Evolutionary conservation across 1,140 invertebrate genomes (phyloP), one percentile per base, ranked within the genome.

Genomic region (Pygmarrhopalites habei): DNA sequence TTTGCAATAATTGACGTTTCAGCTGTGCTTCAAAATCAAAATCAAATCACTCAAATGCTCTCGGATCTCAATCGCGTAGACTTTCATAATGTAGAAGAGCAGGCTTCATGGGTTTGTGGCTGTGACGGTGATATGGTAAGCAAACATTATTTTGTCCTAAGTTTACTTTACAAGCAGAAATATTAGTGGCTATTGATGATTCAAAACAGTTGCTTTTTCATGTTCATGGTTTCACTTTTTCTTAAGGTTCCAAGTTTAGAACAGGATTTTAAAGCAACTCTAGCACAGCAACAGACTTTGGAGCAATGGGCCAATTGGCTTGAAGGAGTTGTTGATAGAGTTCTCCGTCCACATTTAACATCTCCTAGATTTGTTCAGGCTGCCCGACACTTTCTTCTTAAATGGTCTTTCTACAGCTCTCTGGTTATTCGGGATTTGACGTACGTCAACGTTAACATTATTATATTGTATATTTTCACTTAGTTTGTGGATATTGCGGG

Each of bases 361-460:
- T 87, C 88, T 72, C 80, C 87, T 25, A 86, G 83, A 64, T 96
- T 92, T 80, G 86, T 89, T n/a, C 88, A 90, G 76, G 89, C 90
- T 65, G 91, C 89, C 15, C 82, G 90, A 29, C 90, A 97, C 75
- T 95, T 99, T 80, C 81, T 99, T 60, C 83, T 98, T 35, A 96
- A 98, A 78, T 99, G 96, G 96, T 96, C 92, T 62, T 99, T 98
- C 82, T 99, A 98, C 78, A 95, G 92, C 79, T 96, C 93, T 28
- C 92, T 96, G 86, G 89, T 98, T 17, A 95, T 98, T 71, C 80
- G 94, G 32, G 94, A 98, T 79, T 80, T 98, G 58, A 98, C 94
- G 41, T n/a, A n/a, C n/a, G n/a, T n/a, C n/a, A n/a, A n/a, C n/a
- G n/a, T n/a, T n/a, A n/a, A n/a, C n/a, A n/a, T n/a, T n/a, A n/a